A percentile compares a stretch with the other conserved stretches of the same genome.
Evolutionary conservation across 37 sponge, comb jelly and placozoan species (phyloP).

Genomic region (Oopsacas minuta): DNA sequence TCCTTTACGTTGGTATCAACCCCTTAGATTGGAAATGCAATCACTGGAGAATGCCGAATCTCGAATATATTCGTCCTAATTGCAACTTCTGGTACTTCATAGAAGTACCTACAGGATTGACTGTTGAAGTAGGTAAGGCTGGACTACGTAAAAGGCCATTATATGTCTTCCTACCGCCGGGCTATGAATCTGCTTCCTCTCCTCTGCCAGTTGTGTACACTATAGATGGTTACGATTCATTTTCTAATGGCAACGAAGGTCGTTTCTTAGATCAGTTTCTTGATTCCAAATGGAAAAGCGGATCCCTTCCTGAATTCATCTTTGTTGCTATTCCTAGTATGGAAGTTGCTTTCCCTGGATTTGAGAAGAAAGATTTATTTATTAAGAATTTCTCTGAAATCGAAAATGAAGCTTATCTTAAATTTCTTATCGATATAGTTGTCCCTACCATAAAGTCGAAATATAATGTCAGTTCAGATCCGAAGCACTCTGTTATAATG

Average conservation of each 20-base stretch:
- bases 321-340: slow-evolving; percentile 3
- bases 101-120: background rate
- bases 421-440: background rate
- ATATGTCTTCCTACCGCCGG: background rate
- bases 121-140: background rate
- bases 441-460: background rate
- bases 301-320: background rate
- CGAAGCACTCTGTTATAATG: background rate
- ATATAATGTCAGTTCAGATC: background rate
- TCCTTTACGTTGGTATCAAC: background rate
- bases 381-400: background rate
- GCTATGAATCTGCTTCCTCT: background rate
- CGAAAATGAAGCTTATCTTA: background rate
- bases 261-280: background rate
- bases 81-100: slow-evolving; percentile 1
- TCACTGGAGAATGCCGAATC: background rate
- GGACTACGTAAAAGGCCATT: background rate
- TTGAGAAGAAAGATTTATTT: background rate
- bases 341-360: slow-evolving; percentile 1
- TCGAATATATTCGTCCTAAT: slow-evolving; percentile 13
- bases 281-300: background rate
- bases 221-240: background rate
- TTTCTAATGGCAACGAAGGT: background rate
- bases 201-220: background rate
- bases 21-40: background rate